Base-by-base conservation (phyloP, 1,140 invertebrate species). In the Brevipalpus yothersi region DNA sequence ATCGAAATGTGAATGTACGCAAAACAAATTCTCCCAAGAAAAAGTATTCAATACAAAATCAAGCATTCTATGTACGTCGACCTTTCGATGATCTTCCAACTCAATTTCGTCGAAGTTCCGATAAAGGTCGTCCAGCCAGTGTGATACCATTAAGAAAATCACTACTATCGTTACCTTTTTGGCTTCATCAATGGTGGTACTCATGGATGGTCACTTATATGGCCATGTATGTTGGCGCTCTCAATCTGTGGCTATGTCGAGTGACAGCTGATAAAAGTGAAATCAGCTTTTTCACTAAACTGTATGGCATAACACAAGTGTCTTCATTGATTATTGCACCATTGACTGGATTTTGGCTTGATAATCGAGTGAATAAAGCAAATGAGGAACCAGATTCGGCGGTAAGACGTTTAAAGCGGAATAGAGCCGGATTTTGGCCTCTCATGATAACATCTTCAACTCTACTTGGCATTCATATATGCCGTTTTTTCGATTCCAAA, bases 191-290 rank as follows among this genome's bases (percentile, higher is more conserved):
- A 49, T 63, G 61, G 40, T 66, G 65, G 65, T 66, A 63, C 57
- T 64, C 60, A 17, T 66, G 65, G 65, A 40, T 66, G 12, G 61
- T 66, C 0, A 62, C 64, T 10, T 65, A 65, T 51, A 66, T 65
- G 31, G 56, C 65, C 45, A 61, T 66, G 53, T 66, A 66, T 45
- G 63, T 66, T 13, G 65, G 65, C 9, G 62, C 63, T 0, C 56
- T 66, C 11, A 61, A 64, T 47, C 23, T 66, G 4, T 66, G 65
- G 65, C 19, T 60, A 4, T 47, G 60, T 17, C 41, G 63, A 11
- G 62, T 62, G 2, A 63, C 62, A 4, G 53, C 43, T 10, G 62
- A 64, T 23, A 15, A 17, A 4, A 12, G 15, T n/a, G 23, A 21
- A 60, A 62, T 58, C 19, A 40, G 58, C 17, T 41, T 53, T 1